A percentile compares a stretch with the other conserved stretches of the same genome.
Conservation (phyloP, 2,888 invertebrate genomes). For the Mythimna impura region DNA sequence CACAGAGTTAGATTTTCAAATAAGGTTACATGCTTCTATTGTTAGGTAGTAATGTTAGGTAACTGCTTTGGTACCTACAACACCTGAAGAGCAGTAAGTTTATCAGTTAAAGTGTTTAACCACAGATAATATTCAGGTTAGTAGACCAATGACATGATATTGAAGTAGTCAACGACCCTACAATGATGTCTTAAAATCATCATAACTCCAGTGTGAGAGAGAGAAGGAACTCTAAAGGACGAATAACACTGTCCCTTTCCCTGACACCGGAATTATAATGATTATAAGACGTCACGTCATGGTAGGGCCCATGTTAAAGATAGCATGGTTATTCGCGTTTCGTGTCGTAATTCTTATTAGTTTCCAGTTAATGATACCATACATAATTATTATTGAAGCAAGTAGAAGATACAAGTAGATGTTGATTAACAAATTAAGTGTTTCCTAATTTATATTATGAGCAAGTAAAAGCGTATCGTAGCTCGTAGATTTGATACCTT, state of each 20-base stretch:
- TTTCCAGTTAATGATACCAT: neutral
- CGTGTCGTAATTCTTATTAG: conserved; percentile 4
- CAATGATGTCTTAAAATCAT: too few relatives aligned
- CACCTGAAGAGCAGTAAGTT: neutral
- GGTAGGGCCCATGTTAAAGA: neutral
- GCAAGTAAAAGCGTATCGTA: neutral
- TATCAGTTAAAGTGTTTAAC: neutral
- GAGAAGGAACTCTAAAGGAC: too few relatives aligned
- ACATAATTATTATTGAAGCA: conserved; percentile 20
- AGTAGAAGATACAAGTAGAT: conserved; percentile 16
- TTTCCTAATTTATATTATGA: conserved; percentile 10
- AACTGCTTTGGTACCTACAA: neutral
- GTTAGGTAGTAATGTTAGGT: conserved; percentile 25
- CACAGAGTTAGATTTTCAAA: neutral
- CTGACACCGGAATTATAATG: too few relatives aligned
- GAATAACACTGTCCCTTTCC: too few relatives aligned
- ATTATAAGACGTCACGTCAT: too few relatives aligned
- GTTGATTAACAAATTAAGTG: conserved; percentile 33
- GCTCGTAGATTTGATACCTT: conserved; percentile 2
- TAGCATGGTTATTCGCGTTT: neutral
- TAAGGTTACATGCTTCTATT: neutral
- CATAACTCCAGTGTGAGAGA: too few relatives aligned
- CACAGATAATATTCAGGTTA: neutral
- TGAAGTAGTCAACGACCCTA: too few relatives aligned
- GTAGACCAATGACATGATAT: neutral